Base-by-base conservation (phyloP, 2,113 vertebrate genomes). In the Hymenochirus boettgeri region DNA sequence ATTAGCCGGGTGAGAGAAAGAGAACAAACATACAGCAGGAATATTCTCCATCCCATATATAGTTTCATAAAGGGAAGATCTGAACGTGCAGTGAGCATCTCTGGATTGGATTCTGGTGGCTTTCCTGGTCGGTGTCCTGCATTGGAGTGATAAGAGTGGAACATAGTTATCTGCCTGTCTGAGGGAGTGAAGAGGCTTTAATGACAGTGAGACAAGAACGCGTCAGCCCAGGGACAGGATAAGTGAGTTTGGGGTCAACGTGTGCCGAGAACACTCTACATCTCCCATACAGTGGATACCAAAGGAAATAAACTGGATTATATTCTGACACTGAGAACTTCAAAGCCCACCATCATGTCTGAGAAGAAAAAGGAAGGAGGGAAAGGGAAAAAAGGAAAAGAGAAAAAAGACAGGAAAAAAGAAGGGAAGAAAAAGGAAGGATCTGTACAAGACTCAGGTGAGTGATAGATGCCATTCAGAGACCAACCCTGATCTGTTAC, bases 341-440 rank as follows among this genome's bases (percentile, higher is more conserved):
- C 60, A 15, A 45, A 22, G 39, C 45, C 65, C 33, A 23, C 53
- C 35, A 29, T 25, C 13, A 69, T 69, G 65, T 51, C 65, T 45
- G 65, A 69, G 57, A 69, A 59, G 35, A 69, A 69, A 22, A 69
- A 53, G 25, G 56, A 69, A 45, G 52, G 53, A 19, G 60, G 60
- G 3, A 69, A 69, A 31, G 65, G 65, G 2, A 69, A 59, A 52
- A 69, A 69, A 45, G 65, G 25, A 5, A 55, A 55, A 55, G 52
- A 23, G 5, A 56, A 57, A 26, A 42, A 42, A 17, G 39, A 48
- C 7, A 48, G 19, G 21, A 57, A 60, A 51, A 18, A 12, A 8
- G 29, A 57, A 9, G 25, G 33, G 8, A 52, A n/a, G 27, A 35
- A 57, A 5, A 2, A 10, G 11, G 6, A 22, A 11, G n/a, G 1